A percentile compares a stretch with the other conserved stretches of the same genome.
Evolutionary conservation across 1,140 invertebrate genomes (phyloP).

Genomic region (Lepidurus packardi): DNA sequence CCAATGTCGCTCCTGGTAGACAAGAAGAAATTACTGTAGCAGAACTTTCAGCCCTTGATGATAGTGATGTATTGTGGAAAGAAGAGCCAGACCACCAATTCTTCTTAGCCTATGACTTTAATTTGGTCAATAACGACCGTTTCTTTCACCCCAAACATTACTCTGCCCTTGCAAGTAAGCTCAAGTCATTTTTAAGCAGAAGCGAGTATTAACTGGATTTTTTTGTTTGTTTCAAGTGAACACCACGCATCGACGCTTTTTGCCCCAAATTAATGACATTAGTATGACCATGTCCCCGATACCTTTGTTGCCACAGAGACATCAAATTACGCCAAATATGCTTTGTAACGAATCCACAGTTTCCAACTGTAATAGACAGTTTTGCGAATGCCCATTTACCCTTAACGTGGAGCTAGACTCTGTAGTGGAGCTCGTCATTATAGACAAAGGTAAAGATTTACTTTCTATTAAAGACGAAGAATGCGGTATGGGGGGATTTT

Average conservation of each 20-base stretch:
- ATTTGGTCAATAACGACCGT: constrained; percentile 68
- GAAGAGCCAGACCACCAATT: constrained; percentile 59
- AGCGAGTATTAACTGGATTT: constrained; percentile 10
- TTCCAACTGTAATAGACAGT: constrained; percentile 59
- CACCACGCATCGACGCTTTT: constrained; percentile 52
- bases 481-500: no score
- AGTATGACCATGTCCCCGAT: constrained; percentile 66
- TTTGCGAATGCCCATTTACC: constrained; percentile 76
- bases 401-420: constrained; percentile 64
- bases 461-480: no score
- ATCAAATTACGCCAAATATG: constrained; percentile 62
- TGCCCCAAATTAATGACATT: constrained; percentile 83
- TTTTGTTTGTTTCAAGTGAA: constrained; percentile 36
- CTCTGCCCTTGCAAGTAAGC: constrained; percentile 61
- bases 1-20: constrained; percentile 67
- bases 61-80: constrained; percentile 50
- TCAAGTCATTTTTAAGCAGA: not conserved
- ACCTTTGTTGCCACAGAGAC: constrained; percentile 63
- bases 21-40: constrained; percentile 61
- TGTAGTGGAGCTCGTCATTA: constrained; percentile 70
- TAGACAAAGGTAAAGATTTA: constrained; percentile 64
- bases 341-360: constrained; percentile 64
- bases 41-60: constrained; percentile 55
- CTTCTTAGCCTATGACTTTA: constrained; percentile 80
- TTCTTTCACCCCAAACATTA: constrained; percentile 67